These are phyloP conservation scores for Magallana nippona DNA, from an alignment of 2,888 invertebrate species.

Conservation along the genomic window DNA sequence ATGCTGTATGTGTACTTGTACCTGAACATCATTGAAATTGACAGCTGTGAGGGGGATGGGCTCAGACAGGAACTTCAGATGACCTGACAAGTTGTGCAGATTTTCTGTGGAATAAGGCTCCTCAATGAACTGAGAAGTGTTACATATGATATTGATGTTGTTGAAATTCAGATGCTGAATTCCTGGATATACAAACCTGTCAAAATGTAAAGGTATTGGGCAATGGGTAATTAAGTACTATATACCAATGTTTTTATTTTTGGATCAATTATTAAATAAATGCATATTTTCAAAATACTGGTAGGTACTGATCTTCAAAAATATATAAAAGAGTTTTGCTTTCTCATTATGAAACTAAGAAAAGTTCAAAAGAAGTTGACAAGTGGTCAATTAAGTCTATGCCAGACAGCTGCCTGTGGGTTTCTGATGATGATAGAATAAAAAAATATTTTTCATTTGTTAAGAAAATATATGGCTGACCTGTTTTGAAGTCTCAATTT, in stretches of 20 bases:
- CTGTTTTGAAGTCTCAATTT: constrained; percentile 82
- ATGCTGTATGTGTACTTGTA: constrained; percentile 45
- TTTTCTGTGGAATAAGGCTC: constrained; percentile 86
- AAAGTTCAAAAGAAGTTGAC: too few species aligned
- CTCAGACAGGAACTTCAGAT: constrained; percentile 83
- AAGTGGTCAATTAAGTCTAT: too few species aligned
- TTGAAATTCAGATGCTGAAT: constrained; percentile 65
- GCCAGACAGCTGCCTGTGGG: too few species aligned
- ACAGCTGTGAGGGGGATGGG: constrained; percentile 83
- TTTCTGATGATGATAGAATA: too few species aligned
- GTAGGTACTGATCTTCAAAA: too few species aligned
- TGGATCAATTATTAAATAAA: too few species aligned
- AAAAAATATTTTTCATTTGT: too few species aligned
- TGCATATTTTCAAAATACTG: too few species aligned
- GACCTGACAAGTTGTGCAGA: constrained; percentile 82
- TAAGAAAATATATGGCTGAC: constrained; percentile 60
- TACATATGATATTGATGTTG: constrained; percentile 57
- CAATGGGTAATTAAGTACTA: neutral
- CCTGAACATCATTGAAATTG: constrained; percentile 84
- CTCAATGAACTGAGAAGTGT: constrained; percentile 58
- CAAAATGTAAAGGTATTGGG: constrained; percentile 1
- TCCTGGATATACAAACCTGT: constrained; percentile 66
- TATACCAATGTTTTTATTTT: too few species aligned
- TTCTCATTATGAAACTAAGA: too few species aligned
- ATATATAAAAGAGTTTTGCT: too few species aligned